A percentile compares a stretch with the other conserved stretches of the same genome.
Evolutionary conservation across 2,797 vertebrate species (phyloP).

Genomic region (Acanthornis magna): DNA sequence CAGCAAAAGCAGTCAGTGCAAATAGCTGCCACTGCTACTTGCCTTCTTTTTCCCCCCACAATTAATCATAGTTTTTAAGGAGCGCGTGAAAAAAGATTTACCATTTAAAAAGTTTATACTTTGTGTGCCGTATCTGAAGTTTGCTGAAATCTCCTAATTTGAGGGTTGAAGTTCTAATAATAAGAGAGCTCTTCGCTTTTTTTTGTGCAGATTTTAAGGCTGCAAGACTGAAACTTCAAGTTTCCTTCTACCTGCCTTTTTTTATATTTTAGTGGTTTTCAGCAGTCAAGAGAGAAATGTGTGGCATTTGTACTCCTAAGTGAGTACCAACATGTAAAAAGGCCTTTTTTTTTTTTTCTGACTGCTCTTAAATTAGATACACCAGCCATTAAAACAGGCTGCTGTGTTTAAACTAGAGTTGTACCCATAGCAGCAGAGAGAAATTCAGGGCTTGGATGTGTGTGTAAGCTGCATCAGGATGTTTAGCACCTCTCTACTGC

Average conservation of each 20-base stretch:
- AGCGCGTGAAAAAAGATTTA: neutral
- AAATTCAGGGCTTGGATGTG: neutral
- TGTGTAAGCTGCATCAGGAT: neutral
- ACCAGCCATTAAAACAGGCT: neutral
- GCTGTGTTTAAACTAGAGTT: neutral
- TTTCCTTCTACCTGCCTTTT: neutral
- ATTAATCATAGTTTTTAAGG: neutral
- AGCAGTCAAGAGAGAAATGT: neutral
- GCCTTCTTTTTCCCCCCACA: neutral
- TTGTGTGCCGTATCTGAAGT: neutral
- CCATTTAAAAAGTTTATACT: neutral
- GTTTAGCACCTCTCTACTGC: neutral
- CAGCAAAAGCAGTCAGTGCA: neutral
- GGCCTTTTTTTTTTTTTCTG: neutral
- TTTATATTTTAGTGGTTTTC: neutral
- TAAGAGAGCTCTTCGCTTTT: neutral
- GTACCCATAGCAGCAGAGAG: neutral
- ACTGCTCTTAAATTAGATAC: neutral
- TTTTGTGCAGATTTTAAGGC: neutral
- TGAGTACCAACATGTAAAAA: neutral
- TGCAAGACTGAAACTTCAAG: neutral
- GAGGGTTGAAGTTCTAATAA: neutral
- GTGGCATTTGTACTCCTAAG: neutral
- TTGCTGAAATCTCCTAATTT: neutral
- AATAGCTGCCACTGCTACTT: neutral